phyloP scores from a whole-genome alignment of 2,113 vertebrate genomes.

The Clarias magur region DNA sequence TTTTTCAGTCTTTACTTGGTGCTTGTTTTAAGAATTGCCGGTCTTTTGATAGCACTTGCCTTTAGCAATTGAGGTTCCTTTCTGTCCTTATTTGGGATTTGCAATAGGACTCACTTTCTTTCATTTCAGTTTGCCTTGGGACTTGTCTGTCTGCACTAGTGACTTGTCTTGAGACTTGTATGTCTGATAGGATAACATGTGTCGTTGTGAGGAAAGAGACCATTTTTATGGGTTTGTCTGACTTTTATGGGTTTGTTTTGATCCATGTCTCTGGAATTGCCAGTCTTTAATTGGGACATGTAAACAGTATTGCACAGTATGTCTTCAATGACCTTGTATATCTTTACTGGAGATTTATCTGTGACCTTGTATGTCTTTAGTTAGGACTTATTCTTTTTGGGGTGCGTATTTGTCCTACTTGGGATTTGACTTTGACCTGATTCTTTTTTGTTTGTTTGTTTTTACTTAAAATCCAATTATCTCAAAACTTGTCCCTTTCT shows the following conservation, averaged over 20 bases:
- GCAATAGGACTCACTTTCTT: not conserved
- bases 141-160: not conserved
- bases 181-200: not conserved
- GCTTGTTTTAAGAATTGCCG: not conserved
- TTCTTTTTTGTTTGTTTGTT: not conserved
- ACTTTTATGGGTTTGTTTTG: not conserved
- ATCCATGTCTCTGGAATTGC: not conserved
- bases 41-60: not conserved
- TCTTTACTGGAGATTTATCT: not conserved
- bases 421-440: not conserved
- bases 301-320: not conserved
- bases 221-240: not conserved
- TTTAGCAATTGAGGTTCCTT: not conserved
- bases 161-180: not conserved
- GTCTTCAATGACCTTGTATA: not conserved
- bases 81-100: not conserved
- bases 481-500: not conserved
- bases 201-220: not conserved
- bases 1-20: not conserved
- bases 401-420: not conserved
- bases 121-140: not conserved
- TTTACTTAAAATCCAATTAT: not conserved
- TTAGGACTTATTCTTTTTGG: not conserved
- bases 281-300: not conserved
- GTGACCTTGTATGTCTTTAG: not conserved